These are phyloP conservation scores for Uropetala carovei DNA, from an alignment of 2,888 invertebrate genomes.

Conservation along the genomic window DNA sequence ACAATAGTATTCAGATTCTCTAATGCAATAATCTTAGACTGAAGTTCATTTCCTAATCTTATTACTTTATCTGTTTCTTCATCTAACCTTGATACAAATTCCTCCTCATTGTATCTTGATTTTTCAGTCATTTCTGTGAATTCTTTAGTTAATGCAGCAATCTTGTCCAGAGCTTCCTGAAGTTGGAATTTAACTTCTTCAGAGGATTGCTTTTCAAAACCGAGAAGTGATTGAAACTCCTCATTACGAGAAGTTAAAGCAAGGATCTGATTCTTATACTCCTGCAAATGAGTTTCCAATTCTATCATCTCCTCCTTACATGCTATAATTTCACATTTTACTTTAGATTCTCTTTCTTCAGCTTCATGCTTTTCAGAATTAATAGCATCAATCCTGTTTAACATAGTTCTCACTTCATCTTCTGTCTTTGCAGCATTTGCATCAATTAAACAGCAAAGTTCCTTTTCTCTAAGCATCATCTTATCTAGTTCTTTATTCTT, in stretches of 20 bases:
- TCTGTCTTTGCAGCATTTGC: background rate
- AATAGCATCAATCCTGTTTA: background rate
- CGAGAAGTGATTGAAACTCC: background rate
- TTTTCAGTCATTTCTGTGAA: background rate
- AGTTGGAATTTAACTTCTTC: background rate
- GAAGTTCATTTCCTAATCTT: background rate
- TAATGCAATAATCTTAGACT: background rate
- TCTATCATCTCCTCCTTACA: background rate
- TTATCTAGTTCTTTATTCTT: background rate
- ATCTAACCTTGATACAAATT: background rate
- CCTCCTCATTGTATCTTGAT: background rate
- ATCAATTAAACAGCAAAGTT: background rate
- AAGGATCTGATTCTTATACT: background rate
- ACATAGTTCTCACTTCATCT: background rate
- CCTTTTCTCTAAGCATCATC: slow-evolving; percentile 3
- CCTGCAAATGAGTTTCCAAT: background rate
- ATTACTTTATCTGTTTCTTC: background rate
- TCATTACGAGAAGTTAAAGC: background rate
- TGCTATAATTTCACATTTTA: background rate
- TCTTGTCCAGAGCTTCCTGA: background rate
- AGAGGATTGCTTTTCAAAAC: background rate
- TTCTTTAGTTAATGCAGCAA: background rate
- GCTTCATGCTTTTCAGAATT: background rate
- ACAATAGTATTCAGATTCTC: background rate
- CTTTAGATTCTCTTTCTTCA: background rate